Base-by-base conservation (phyloP, 2,888 invertebrate species). In the Cheilosia vernalis region DNA sequence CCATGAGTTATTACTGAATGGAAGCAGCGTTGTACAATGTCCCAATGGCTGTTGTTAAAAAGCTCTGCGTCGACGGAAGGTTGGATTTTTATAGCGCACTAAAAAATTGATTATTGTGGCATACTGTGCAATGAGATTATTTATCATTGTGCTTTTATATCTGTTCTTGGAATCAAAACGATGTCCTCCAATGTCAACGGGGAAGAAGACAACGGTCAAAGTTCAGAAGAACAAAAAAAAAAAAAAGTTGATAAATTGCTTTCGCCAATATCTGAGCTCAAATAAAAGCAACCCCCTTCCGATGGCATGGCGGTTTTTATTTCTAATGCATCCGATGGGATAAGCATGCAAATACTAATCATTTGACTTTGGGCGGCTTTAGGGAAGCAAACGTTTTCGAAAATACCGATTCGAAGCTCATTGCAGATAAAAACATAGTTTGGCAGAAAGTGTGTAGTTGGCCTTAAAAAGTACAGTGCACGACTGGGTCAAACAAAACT, bases 41-140 rank as follows among this genome's bases (percentile, higher is more conserved):
- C 5, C 17, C 44, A 44, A 42, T 6, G 17, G 17, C n/a, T 44
- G 44, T 44, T 44, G 44, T 44, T 44, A 7, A 17, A n/a, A 44
- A 44, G 44, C 15, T 44, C 44, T n/a, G 44, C 15, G 1, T 10
- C 13, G 37, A n/a, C 5, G 42, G 6, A 42, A 4, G n/a, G 42
- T 42, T 67, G 17, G 10, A 17, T 17, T 37, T 66, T 17, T 40
- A 66, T 24, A 51, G 64, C 37, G 40, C 24, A 15, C 17, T 44
- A 40, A 49, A 40, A 60, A 72, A 72, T 61, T 72, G 60, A 61
- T 72, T 72, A 19, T 53, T 42, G 60, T 53, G 42, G 40, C 72
- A 61, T 51, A 61, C 40, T 70, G 70, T 40, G 70, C 37, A 40
- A 15, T 5, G 24, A 51, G 40, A 60, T 60, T 60, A 60, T 30